A percentile compares a stretch with the other conserved stretches of the same genome.
phyloP scores from a whole-genome alignment of 1,140 invertebrate genomes.

The Drosophila suzukii region DNA sequence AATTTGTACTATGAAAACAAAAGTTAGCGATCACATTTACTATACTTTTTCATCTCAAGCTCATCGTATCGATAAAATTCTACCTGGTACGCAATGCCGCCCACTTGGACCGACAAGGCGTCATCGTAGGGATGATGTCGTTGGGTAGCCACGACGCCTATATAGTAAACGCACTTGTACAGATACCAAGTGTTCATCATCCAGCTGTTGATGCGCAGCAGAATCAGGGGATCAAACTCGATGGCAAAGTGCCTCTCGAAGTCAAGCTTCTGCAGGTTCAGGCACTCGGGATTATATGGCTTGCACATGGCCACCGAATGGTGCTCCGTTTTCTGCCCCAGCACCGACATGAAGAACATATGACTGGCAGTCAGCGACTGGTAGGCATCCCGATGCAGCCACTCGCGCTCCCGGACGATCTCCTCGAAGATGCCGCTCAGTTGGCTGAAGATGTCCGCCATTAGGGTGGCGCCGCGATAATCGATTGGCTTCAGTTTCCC shows the following conservation, averaged over 20 bases:
- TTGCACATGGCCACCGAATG: slow-evolving; percentile 29
- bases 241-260: neutral
- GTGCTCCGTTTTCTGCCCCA: neutral
- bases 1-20: no score
- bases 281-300: neutral
- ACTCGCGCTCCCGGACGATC: neutral
- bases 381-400: slow-evolving; percentile 24
- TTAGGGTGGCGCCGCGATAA: neutral
- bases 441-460: slow-evolving; percentile 4
- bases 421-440: neutral
- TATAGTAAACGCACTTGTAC: slow-evolving; percentile 24
- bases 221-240: slow-evolving; percentile 11
- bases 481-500: neutral
- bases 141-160: slow-evolving; percentile 23
- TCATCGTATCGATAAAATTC: neutral
- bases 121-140: slow-evolving; percentile 13
- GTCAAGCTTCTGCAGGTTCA: neutral
- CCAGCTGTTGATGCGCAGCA: slow-evolving; percentile 25
- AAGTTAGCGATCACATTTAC: no score
- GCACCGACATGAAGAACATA: slow-evolving; percentile 8
- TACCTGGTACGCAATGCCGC: slow-evolving; percentile 36
- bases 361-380: slow-evolving; percentile 9
- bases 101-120: neutral
- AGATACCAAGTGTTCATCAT: slow-evolving; percentile 20
- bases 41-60: no score